These are phyloP conservation scores for Pseudomyrmex cubaensis DNA, from an alignment of 1,140 invertebrate species.

Conservation along the genomic window DNA sequence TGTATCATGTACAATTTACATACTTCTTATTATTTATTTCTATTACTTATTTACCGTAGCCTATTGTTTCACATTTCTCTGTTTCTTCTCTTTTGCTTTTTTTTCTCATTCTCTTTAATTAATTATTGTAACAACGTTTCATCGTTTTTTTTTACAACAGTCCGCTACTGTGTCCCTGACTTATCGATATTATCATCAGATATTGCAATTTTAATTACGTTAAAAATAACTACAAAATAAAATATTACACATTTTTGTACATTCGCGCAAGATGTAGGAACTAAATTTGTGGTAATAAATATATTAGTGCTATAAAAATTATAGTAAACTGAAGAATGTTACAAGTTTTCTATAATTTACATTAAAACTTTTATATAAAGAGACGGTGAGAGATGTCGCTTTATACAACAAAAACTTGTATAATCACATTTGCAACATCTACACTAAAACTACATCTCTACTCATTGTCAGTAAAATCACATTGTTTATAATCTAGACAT, in stretches of 20 bases:
- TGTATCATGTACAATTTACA: neutral
- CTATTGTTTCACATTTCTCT: neutral
- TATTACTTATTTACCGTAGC: neutral
- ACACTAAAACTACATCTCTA: too few species aligned
- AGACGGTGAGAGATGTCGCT: neutral
- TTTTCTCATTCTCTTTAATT: slow-evolving; percentile 17
- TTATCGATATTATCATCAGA: neutral
- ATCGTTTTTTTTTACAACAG: too few species aligned
- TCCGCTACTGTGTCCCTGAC: too few species aligned
- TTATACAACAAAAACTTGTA: slow-evolving; percentile 1
- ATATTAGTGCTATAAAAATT: slow-evolving; percentile 1
- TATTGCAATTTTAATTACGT: slow-evolving; percentile 9
- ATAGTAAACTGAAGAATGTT: slow-evolving; percentile 8
- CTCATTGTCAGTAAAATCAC: neutral
- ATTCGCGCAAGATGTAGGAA: neutral
- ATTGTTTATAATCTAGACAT: neutral
- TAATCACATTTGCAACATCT: slow-evolving; percentile 12
- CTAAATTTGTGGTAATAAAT: slow-evolving; percentile 10
- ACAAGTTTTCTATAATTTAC: neutral
- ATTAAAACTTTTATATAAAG: slow-evolving; percentile 10
- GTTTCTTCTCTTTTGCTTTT: neutral
- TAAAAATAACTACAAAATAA: neutral
- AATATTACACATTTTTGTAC: slow-evolving; percentile 2
- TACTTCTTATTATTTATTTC: neutral
- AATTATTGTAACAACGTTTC: slow-evolving; percentile 3